These are phyloP conservation scores for Drosophila tani DNA, from an alignment of 1,140 invertebrate species.

Conservation along the genomic window DNA sequence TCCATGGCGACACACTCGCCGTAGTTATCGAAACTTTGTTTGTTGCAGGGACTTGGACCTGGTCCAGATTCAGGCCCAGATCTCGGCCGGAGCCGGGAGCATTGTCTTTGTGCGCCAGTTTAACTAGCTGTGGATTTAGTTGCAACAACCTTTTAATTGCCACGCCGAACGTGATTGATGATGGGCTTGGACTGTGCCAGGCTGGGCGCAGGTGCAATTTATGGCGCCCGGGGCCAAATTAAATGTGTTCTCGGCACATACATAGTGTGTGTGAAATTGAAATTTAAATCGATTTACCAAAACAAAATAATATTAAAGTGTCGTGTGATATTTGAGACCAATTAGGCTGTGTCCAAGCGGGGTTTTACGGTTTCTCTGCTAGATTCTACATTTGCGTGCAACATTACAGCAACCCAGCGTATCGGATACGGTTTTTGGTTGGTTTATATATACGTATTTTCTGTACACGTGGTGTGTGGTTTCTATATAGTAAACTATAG, in stretches of 20 bases:
- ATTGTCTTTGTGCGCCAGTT: slow-evolving; percentile 42
- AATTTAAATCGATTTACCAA: slow-evolving; percentile 34
- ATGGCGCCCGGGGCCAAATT: slow-evolving; percentile 25
- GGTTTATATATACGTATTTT: slow-evolving; percentile 11
- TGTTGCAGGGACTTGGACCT: slow-evolving; percentile 23
- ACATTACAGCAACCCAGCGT: slow-evolving; percentile 59
- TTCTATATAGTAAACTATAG: slow-evolving; percentile 11
- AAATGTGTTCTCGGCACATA: slow-evolving; percentile 7
- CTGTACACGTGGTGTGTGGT: slow-evolving; percentile 19
- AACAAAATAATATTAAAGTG: slow-evolving; percentile 31
- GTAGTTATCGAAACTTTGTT: slow-evolving; percentile 45
- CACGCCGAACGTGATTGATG: slow-evolving; percentile 31
- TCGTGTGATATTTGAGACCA: slow-evolving; percentile 27
- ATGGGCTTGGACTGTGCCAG: background rate
- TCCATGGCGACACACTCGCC: slow-evolving; percentile 31
- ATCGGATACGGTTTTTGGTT: slow-evolving; percentile 7
- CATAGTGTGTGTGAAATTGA: slow-evolving; percentile 15
- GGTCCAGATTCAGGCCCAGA: slow-evolving; percentile 21
- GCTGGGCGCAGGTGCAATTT: slow-evolving; percentile 33
- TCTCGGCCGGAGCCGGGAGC: background rate
- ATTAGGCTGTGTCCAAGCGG: slow-evolving; percentile 35
- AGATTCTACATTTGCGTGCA: slow-evolving; percentile 72
- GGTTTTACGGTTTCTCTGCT: slow-evolving; percentile 35
- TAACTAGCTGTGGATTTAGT: slow-evolving; percentile 53
- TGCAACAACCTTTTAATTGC: slow-evolving; percentile 35